A percentile compares a stretch with the other conserved stretches of the same genome.
These are phyloP conservation scores for Onychorhynchus coronatus DNA, from an alignment of 2,113 vertebrate genomes.

Conservation along the genomic window DNA sequence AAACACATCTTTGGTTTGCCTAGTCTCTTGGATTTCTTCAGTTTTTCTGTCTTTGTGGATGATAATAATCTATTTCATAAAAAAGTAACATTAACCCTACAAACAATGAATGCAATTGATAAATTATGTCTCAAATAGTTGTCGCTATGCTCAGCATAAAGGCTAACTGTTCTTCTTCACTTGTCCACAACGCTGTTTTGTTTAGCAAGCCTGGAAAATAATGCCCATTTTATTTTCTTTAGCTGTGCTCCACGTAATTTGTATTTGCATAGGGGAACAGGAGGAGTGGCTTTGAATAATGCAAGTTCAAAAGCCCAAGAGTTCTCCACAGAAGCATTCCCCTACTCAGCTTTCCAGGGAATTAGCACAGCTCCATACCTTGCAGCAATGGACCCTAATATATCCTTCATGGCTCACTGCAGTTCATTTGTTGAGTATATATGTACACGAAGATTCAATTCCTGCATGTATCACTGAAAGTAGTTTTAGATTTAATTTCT, in stretches of 20 bases:
- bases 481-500: conserved; percentile 17
- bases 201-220: conserved; percentile 14
- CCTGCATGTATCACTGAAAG: neutral
- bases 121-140: neutral
- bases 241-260: neutral
- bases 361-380: neutral
- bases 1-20: neutral
- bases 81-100: neutral
- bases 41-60: neutral
- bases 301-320: neutral
- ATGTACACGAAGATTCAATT: neutral
- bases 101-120: neutral
- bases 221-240: neutral
- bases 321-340: neutral
- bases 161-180: neutral
- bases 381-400: neutral
- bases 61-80: neutral
- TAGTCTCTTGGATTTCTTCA: neutral
- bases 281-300: neutral
- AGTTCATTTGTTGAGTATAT: neutral
- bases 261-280: neutral
- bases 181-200: conserved; percentile 1
- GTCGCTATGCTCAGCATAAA: neutral
- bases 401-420: neutral
- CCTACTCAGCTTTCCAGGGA: neutral